Conservation (phyloP, 2,113 vertebrate species). For the Chlorodrepanis virens region DNA sequence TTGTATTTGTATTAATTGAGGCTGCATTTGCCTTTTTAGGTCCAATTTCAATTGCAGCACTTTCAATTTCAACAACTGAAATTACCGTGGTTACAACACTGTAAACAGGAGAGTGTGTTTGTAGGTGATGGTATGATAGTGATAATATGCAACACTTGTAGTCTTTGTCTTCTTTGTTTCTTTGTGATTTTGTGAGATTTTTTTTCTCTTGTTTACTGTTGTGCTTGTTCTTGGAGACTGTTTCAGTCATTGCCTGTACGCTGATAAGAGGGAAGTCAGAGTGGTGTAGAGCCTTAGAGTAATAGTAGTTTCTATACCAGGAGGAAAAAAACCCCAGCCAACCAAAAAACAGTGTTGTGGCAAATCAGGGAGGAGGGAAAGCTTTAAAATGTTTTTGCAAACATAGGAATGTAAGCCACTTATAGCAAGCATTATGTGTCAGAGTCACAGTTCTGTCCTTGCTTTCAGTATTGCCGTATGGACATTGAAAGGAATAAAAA, state of each 20-base stretch:
- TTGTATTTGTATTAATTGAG: not conserved
- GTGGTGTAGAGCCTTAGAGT: not conserved
- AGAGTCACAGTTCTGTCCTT: not conserved
- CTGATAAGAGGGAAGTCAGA: not conserved
- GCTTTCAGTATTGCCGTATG: not conserved
- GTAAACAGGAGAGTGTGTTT: not conserved
- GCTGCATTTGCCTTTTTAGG: not conserved
- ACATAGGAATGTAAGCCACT: fast-evolving
- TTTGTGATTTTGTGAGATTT: not conserved
- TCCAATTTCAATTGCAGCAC: not conserved
- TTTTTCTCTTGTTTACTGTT: not conserved
- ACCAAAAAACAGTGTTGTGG: not conserved
- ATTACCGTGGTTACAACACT: not conserved
- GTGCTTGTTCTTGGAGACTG: not conserved
- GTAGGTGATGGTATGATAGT: not conserved
- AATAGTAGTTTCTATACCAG: not conserved
- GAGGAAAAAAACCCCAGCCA: fast-evolving
- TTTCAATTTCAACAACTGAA: not conserved
- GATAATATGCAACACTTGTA: not conserved
- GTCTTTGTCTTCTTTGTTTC: not conserved
- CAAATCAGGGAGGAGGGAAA: fast-evolving
- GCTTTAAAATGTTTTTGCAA: not conserved
- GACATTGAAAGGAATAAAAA: not conserved
- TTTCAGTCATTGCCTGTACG: not conserved
- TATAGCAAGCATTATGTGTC: not conserved